Base-by-base conservation (phyloP, 2,113 vertebrate genomes). In the Peromyscus californicus region DNA sequence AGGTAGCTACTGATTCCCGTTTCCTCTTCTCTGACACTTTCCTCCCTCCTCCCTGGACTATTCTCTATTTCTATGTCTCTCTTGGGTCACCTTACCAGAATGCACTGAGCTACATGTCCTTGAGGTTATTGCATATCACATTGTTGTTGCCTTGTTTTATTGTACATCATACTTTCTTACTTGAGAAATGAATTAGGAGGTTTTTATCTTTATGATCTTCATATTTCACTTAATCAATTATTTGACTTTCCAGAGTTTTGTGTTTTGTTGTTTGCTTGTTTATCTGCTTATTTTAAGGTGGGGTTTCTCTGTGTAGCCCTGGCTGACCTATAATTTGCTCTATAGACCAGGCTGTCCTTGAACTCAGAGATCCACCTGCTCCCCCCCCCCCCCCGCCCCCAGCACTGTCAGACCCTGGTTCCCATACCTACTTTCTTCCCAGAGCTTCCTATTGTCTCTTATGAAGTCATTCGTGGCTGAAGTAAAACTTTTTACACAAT, bases 161-260 rank as follows among this genome's bases (percentile, higher is more conserved):
- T 82, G 3, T 36, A 16, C 24, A 76, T 54, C 57, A 16, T 8
- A 59, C 82, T 63, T 95, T 93, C 29, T 54, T 21, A 82, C n/a
- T 83, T n/a, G 6, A 54, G 16, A 87, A 96, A 74, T 24, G 33
- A 84, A 89, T 93, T 76, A 45, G 74, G 39, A 59, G 59, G 7
- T 29, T 67, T 61, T 92, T 17, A 89, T 84, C 10, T 85, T 24
- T 48, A 67, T 16, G 80, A 5, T 63, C 7, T 9, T 29, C 33
- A 57, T 94, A 16, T 57, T 29, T 12, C 15, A 70, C 9, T 93
- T 95, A 76, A 74, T 90, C 74, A 87, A 61, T 63, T 84, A 84
- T 61, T 63, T 84, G 21, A 84, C 26, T 84, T 61, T 63, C n/a
- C 26, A 29, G 22, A 61, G 26, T 39, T 39, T 61, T 82, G 33